Evolutionary conservation across 2,888 invertebrate genomes (phyloP), one percentile per base, ranked within the genome.

Genomic region (Chloromyia formosa): DNA sequence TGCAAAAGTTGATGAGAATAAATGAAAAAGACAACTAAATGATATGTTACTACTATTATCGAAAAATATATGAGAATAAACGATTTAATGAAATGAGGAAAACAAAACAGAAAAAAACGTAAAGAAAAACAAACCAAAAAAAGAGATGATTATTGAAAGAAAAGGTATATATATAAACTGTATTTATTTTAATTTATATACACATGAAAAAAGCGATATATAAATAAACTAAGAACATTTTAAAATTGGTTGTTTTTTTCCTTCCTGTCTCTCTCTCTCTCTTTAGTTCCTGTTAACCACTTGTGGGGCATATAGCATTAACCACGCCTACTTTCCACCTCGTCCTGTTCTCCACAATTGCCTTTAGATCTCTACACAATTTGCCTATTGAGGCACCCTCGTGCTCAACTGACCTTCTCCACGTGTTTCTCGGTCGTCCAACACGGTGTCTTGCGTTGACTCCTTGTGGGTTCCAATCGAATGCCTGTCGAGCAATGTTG

Each of bases 151-250:
- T 71, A 75, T 69, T 58, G 61, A 77, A 61, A n/a, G 27, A 71
- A 76, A 80, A 35, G 2, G 27, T 35, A 35, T 35, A 35, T 80
- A 82, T 82, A 83, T 82, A 82, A 82, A 83, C 83, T 82, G 82
- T 83, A 83, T 83, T 83, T 83, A 83, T 83, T 83, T 83, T 83
- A 83, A 83, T 83, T 83, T 83, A 84, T 84, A 83, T 84, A 83
- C 83, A 83, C 79, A 79, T 77, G 79, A 82, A 83, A 83, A 83
- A 83, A 82, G n/a, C 82, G 81, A 84, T 83, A 83, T 82, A 83
- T 81, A 82, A 82, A 81, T 80, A 82, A 80, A 82, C 80, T 83
- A 81, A 82, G 66, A 75, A 73, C 56, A 71, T 72, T 64, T 74
- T 54, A 74, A 74, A 35, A 35, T 35, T 7, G 12, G 3, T 20